A percentile compares a stretch with the other conserved stretches of the same genome.
Evolutionary conservation across 2,797 vertebrate genomes (phyloP).

Genomic region (Schizopygopsis pylzovi): DNA sequence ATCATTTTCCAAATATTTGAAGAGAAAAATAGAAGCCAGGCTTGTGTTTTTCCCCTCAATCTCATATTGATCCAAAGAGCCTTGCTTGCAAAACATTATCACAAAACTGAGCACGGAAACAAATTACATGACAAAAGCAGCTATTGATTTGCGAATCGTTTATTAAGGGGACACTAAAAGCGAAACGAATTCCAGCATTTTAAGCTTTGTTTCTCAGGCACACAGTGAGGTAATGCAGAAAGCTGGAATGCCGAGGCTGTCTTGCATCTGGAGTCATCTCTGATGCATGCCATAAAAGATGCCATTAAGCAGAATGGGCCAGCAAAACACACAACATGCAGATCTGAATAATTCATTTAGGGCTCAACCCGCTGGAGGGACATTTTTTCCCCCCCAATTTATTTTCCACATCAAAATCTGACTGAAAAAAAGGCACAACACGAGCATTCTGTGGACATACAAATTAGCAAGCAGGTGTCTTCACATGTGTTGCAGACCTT

Average conservation of each 20-base stretch:
- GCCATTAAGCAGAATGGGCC: conserved; percentile 79
- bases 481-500: conserved; percentile 55
- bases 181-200: conserved; percentile 76
- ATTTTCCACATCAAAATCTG: conserved; percentile 69
- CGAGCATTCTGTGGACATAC: conserved; percentile 66
- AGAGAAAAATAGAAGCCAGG: conserved; percentile 72
- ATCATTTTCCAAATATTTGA: conserved; percentile 72
- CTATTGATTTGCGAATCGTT: conserved; percentile 79
- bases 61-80: conserved; percentile 65
- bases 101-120: conserved; percentile 68
- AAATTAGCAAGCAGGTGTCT: conserved; percentile 70
- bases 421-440: conserved; percentile 75
- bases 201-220: conserved; percentile 75
- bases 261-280: conserved; percentile 81
- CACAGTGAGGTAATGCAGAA: conserved; percentile 70
- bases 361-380: conserved; percentile 75
- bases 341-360: conserved; percentile 83
- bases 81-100: conserved; percentile 71
- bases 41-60: conserved; percentile 59
- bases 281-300: conserved; percentile 78
- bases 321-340: conserved; percentile 75
- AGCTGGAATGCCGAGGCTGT: conserved; percentile 55
- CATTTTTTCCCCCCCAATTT: conserved; percentile 74
- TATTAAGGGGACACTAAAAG: conserved; percentile 78
- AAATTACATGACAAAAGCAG: conserved; percentile 76